Conservation (phyloP, 1,140 invertebrate species). For the Ditylenchus dipsaci region DNA sequence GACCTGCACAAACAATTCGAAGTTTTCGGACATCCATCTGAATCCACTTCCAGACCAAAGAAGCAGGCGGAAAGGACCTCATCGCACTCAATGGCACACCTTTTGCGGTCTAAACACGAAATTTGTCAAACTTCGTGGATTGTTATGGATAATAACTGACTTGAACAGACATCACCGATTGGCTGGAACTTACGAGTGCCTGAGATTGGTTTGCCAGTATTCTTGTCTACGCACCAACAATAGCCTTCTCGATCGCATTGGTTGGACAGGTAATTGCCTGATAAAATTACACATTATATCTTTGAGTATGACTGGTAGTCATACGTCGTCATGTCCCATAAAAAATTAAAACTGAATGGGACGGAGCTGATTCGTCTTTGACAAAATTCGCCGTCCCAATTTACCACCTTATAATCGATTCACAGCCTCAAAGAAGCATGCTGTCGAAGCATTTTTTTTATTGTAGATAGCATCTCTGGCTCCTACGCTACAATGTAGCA, state of each 20-base stretch:
- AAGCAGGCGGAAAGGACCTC: slow-evolving; percentile 28
- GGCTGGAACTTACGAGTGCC: slow-evolving; percentile 35
- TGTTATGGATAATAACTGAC: neutral
- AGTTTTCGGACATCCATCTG: slow-evolving; percentile 42
- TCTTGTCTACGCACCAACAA: slow-evolving; percentile 43
- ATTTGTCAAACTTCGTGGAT: neutral
- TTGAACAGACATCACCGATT: slow-evolving; percentile 9
- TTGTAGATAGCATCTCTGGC: too few relatives aligned
- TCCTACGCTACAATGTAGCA: too few relatives aligned
- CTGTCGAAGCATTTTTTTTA: too few relatives aligned
- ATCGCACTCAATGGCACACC: slow-evolving; percentile 36
- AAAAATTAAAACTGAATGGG: neutral
- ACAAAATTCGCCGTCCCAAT: too few relatives aligned
- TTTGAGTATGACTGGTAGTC: slow-evolving; percentile 1
- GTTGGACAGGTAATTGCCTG: slow-evolving; percentile 29
- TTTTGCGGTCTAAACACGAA: slow-evolving; percentile 8
- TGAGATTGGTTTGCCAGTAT: slow-evolving; percentile 35
- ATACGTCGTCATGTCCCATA: too few relatives aligned
- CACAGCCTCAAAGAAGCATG: too few relatives aligned
- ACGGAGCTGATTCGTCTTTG: slow-evolving; percentile 19
- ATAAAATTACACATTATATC: slow-evolving; percentile 13
- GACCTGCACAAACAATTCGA: slow-evolving; percentile 44
- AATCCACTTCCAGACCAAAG: slow-evolving; percentile 44
- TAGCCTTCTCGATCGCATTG: slow-evolving; percentile 39
- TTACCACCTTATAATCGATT: too few relatives aligned